These are phyloP conservation scores for Lacerta viridis DNA, from an alignment of 2,797 vertebrate genomes.

Conservation along the genomic window DNA sequence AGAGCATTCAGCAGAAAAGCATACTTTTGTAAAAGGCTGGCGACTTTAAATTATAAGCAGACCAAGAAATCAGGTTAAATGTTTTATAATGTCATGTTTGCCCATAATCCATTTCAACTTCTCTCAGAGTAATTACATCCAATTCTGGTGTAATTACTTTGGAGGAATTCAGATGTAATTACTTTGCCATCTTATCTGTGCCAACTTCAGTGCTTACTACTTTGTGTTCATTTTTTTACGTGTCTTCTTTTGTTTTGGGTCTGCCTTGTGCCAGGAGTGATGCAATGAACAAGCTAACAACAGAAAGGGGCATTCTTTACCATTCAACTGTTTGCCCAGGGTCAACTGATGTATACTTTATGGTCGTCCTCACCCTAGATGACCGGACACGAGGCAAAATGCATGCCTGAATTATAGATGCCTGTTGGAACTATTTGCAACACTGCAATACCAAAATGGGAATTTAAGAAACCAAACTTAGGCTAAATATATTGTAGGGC, in stretches of 20 bases:
- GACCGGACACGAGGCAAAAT: background rate
- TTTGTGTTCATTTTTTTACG: background rate
- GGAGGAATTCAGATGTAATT: background rate
- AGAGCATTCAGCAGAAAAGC: background rate
- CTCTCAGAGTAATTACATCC: slow-evolving; percentile 2
- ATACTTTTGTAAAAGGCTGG: slow-evolving; percentile 1
- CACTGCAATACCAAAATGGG: background rate
- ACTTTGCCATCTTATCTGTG: slow-evolving; percentile 2
- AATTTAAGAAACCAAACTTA: background rate
- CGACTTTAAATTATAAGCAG: background rate
- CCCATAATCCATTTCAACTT: background rate
- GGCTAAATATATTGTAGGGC: background rate
- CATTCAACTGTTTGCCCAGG: background rate
- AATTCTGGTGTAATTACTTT: slow-evolving; percentile 5
- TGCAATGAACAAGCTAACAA: background rate
- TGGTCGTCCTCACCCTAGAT: too few relatives aligned
- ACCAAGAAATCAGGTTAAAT: background rate
- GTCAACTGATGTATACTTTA: too few relatives aligned
- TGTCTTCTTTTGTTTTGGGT: background rate
- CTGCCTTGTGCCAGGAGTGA: background rate
- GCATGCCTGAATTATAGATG: background rate
- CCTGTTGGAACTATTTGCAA: background rate
- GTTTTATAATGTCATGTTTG: slow-evolving; percentile 4
- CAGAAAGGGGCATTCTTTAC: background rate
- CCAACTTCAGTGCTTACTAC: background rate